Conservation (phyloP, 2,113 vertebrate species). For the Cromileptes altivelis region DNA sequence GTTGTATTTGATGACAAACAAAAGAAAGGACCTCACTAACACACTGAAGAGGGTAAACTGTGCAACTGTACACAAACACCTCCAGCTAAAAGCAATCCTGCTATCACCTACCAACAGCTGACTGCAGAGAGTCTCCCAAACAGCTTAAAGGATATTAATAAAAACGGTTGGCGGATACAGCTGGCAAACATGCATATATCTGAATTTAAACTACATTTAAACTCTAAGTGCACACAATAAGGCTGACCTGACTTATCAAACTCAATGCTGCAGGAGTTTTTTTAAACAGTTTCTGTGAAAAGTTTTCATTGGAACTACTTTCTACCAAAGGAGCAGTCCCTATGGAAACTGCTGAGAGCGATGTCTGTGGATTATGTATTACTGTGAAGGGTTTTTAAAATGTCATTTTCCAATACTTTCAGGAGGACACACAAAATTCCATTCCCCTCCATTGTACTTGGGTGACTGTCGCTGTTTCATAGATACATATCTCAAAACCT, state of each 20-base stretch:
- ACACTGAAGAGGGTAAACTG: background rate
- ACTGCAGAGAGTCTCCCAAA: constrained; percentile 2
- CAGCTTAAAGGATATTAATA: constrained; percentile 26
- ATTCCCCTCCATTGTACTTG: background rate
- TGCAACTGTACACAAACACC: constrained; percentile 12
- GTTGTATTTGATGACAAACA: background rate
- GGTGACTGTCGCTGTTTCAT: background rate
- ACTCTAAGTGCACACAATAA: background rate
- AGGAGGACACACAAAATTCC: background rate
- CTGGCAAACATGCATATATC: constrained; percentile 18
- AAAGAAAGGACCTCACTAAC: background rate
- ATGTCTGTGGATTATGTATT: background rate
- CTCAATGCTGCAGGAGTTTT: background rate
- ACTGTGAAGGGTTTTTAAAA: background rate
- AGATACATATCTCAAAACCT: background rate
- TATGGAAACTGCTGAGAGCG: background rate
- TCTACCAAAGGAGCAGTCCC: background rate
- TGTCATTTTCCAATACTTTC: background rate
- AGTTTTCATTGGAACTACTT: background rate
- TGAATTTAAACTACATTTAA: background rate
- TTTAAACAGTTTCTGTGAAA: background rate
- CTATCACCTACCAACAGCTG: constrained; percentile 34
- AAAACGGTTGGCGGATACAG: background rate
- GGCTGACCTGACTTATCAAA: background rate
- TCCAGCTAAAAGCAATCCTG: constrained; percentile 19